phyloP scores from a whole-genome alignment of 2,797 vertebrate species.

The Xenops minutus region DNA sequence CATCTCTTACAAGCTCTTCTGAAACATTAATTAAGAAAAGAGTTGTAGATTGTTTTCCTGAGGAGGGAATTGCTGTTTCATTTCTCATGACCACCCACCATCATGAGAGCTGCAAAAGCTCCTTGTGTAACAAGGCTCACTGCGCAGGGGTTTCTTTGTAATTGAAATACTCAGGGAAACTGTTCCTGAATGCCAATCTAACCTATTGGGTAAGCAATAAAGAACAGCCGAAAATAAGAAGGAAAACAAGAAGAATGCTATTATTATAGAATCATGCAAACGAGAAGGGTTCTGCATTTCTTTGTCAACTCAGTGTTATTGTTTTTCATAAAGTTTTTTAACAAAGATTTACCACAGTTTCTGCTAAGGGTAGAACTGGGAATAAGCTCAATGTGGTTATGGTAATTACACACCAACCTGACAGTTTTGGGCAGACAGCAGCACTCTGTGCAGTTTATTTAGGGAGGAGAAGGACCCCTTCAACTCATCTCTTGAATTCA shows the following conservation, averaged over 20 bases:
- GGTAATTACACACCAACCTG: not conserved
- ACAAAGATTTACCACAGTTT: not conserved
- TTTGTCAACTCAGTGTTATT: not conserved
- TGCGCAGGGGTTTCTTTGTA: not conserved
- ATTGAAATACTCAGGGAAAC: not conserved
- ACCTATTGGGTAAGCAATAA: not conserved
- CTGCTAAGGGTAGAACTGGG: not conserved
- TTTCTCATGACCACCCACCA: not conserved
- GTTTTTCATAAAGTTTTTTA: not conserved
- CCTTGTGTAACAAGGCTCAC: not conserved
- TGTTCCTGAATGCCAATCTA: conserved; percentile 15
- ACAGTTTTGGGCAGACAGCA: not conserved
- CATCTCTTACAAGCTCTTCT: not conserved
- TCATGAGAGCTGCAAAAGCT: not conserved
- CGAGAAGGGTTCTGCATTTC: not conserved
- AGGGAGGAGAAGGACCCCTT: not conserved
- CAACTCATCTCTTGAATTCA: not conserved
- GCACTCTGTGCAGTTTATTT: not conserved
- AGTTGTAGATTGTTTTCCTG: conserved; percentile 4
- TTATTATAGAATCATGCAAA: not conserved
- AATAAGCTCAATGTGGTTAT: not conserved
- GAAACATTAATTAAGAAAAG: conserved; percentile 25
- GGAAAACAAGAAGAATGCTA: not conserved
- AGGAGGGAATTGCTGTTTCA: not conserved
- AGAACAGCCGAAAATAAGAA: not conserved